These are phyloP conservation scores for Chelonus formosanus DNA, from an alignment of 2,888 invertebrate species.

Conservation along the genomic window DNA sequence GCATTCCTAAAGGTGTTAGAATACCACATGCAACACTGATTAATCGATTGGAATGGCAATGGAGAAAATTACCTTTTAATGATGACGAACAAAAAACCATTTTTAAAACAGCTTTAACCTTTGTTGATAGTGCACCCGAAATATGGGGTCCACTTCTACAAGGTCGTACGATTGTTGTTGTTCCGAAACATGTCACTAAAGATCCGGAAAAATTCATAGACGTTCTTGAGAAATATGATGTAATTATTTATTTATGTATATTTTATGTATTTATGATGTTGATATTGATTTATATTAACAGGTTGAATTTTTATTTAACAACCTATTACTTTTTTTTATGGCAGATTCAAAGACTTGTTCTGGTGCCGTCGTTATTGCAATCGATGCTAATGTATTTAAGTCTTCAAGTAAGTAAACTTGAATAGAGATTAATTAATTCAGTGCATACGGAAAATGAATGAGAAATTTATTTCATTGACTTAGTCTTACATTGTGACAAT, in stretches of 20 bases:
- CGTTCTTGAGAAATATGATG: constrained; percentile 76
- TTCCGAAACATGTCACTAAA: constrained; percentile 77
- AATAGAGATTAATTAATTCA: neutral
- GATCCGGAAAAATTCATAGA: constrained; percentile 80
- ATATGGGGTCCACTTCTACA: constrained; percentile 86
- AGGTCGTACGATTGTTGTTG: constrained; percentile 74
- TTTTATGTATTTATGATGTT: constrained; percentile 43
- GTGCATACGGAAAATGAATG: neutral
- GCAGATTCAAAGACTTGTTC: constrained; percentile 80
- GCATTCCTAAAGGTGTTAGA: constrained; percentile 87
- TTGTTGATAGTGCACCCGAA: constrained; percentile 89
- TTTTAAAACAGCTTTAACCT: constrained; percentile 91
- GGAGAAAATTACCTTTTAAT: constrained; percentile 80
- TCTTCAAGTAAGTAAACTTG: constrained; percentile 64
- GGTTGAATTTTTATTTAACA: too few species aligned
- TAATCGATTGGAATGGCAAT: constrained; percentile 90
- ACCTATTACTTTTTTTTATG: too few species aligned
- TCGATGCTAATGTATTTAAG: constrained; percentile 80
- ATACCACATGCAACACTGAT: constrained; percentile 79
- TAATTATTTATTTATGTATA: constrained; percentile 49
- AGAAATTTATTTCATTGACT: neutral
- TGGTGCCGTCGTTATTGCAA: constrained; percentile 85
- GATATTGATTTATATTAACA: too few species aligned
- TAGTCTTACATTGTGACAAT: neutral
- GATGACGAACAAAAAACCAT: constrained; percentile 76